Evolutionary conservation across 2,888 invertebrate genomes (phyloP), one percentile per base, ranked within the genome.

Genomic region (Dasypogon diadema): DNA sequence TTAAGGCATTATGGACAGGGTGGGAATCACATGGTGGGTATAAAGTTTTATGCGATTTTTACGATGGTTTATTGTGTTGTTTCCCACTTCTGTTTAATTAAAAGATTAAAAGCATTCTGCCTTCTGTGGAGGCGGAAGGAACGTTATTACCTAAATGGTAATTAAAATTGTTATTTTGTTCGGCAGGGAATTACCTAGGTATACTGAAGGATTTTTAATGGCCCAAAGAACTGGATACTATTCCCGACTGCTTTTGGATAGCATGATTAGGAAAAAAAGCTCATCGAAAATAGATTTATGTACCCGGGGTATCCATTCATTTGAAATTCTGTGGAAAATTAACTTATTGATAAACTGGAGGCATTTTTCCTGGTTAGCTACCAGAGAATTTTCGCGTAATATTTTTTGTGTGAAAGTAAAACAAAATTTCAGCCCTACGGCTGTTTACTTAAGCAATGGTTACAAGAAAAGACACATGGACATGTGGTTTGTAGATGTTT

Each of bases 161-260:
- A 72, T 55, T 72, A 72, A 72, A 72, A 72, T 72, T 21, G 55
- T 72, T 54, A 72, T 48, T 68, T 30, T 48, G 26, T 26, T 56
- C 24, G 21, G n/a, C 6, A 46, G 30, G n/a, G 16, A 24, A 16
- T 42, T 2, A 16, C 42, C 26, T 55, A 14, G 24, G 16, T 60
- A 16, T 21, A 5, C 22, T 54, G 6, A 18, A 22, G 54, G 54
- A 5, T 6, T 22, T 54, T 18, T 54, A 18, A 54, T 54, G 54
- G 54, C 6, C n/a, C 22, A 54, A 21, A 26, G n/a, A 58, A 58
- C 26, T 22, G 5, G 10, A 8, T 58, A 58, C 18, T 18, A 5
- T 65, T 3, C 34, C 5, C n/a, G 16, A 12, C n/a, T 42, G 5
- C 34, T 30, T 12, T n/a, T 10, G 42, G 22, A 65, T 21, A 65